Conservation (phyloP, 2,797 vertebrate genomes). For the Paratrypauchen microcephalus region DNA sequence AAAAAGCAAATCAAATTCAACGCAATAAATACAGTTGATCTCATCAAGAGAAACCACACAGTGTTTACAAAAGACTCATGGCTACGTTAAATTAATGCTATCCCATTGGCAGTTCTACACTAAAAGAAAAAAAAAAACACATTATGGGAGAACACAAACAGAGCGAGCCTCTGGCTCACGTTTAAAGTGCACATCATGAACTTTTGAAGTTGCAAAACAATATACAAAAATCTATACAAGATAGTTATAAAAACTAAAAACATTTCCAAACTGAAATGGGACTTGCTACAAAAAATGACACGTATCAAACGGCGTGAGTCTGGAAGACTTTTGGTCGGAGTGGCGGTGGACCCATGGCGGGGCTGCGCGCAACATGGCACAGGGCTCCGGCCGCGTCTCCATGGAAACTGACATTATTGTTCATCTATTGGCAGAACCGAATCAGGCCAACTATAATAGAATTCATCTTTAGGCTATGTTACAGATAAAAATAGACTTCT, state of each 20-base stretch:
- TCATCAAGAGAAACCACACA: slow-evolving; percentile 67
- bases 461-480: slow-evolving; percentile 46
- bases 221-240: slow-evolving; percentile 49
- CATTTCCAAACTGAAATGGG: slow-evolving; percentile 50
- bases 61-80: slow-evolving; percentile 79
- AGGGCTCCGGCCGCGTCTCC: slow-evolving; percentile 71
- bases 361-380: slow-evolving; percentile 75
- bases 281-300: slow-evolving; percentile 45
- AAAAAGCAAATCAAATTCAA: slow-evolving; percentile 80
- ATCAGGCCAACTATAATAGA: slow-evolving; percentile 58
- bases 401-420: slow-evolving; percentile 58
- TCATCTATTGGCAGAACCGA: slow-evolving; percentile 73
- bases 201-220: slow-evolving; percentile 80
- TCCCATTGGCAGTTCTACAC: slow-evolving; percentile 85
- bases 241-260: slow-evolving; percentile 43
- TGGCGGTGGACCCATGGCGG: slow-evolving; percentile 74
- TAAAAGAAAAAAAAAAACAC: slow-evolving; percentile 55
- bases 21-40: slow-evolving; percentile 91
- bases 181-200: slow-evolving; percentile 87
- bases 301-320: slow-evolving; percentile 55
- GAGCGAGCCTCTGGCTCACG: slow-evolving; percentile 75
- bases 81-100: slow-evolving; percentile 82
- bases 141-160: slow-evolving; percentile 58
- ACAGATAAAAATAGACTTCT: slow-evolving; percentile 51
- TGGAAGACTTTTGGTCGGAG: slow-evolving; percentile 77